These are phyloP conservation scores for Salvelinus sp. DNA, from an alignment of 2,113 vertebrate species.

Conservation along the genomic window DNA sequence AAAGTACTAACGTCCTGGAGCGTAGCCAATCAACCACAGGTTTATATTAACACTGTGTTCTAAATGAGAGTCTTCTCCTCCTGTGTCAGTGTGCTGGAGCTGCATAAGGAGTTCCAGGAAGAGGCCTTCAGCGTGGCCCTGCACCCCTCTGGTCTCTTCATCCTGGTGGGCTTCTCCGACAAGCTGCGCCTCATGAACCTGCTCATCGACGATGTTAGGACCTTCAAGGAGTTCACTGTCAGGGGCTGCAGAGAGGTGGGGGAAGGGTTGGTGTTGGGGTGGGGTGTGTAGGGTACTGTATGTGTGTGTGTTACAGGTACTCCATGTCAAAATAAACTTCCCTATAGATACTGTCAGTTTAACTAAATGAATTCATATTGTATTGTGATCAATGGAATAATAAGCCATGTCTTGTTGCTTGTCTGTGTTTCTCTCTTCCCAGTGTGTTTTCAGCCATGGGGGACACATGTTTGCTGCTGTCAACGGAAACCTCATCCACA, in stretches of 20 bases:
- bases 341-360: too few relatives aligned
- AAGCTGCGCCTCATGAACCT: slow-evolving; percentile 90
- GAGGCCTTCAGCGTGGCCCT: slow-evolving; percentile 85
- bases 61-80: neutral
- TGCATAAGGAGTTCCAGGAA: slow-evolving; percentile 87
- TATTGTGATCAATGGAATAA: too few relatives aligned
- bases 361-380: too few relatives aligned
- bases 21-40: too few relatives aligned
- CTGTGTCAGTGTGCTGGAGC: slow-evolving; percentile 80
- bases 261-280: neutral
- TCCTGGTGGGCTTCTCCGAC: slow-evolving; percentile 90
- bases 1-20: too few relatives aligned
- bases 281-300: neutral
- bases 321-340: neutral
- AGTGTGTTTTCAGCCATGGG: slow-evolving; percentile 90
- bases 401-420: neutral
- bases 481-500: slow-evolving; percentile 88
- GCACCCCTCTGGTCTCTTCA: slow-evolving; percentile 88
- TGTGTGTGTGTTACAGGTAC: neutral
- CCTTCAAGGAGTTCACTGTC: slow-evolving; percentile 87
- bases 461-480: slow-evolving; percentile 93
- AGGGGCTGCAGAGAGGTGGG: slow-evolving; percentile 87
- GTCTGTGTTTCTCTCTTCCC: slow-evolving; percentile 27
- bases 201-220: slow-evolving; percentile 84
- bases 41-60: too few relatives aligned